Evolutionary conservation across 2,113 vertebrate genomes (phyloP).

Genomic region (Leptodactylus fuscus): DNA sequence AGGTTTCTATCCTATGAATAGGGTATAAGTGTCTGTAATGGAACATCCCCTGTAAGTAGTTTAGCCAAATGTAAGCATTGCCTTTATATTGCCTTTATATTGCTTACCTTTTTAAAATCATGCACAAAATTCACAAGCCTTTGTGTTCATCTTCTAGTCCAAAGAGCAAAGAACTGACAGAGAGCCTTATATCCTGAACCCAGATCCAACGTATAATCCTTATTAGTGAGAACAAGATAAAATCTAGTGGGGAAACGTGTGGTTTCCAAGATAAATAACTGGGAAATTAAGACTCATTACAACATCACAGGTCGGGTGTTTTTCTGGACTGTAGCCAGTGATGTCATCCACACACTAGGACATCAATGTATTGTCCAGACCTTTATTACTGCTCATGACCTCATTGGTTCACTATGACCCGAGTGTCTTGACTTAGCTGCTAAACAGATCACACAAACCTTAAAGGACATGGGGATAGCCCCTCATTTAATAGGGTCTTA

Average conservation of each 20-base stretch:
- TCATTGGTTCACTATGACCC: too few relatives aligned
- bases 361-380: background rate
- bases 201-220: slow-evolving; percentile 23
- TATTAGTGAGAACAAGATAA: slow-evolving; percentile 1
- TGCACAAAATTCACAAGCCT: slow-evolving; percentile 18
- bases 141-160: slow-evolving; percentile 36
- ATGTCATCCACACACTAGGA: background rate
- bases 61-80: too few relatives aligned
- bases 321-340: background rate
- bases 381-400: background rate
- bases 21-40: too few relatives aligned
- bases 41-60: too few relatives aligned
- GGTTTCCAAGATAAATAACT: slow-evolving; percentile 52
- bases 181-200: slow-evolving; percentile 43
- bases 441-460: too few relatives aligned
- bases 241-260: background rate
- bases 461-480: too few relatives aligned
- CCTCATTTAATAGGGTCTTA: too few relatives aligned
- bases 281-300: background rate
- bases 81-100: too few relatives aligned
- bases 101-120: slow-evolving; percentile 45
- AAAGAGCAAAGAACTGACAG: background rate
- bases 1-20: too few relatives aligned
- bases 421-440: too few relatives aligned
- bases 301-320: slow-evolving; percentile 30